Base-by-base conservation (phyloP, 2,888 invertebrate genomes). In the Drosophila testacea region DNA sequence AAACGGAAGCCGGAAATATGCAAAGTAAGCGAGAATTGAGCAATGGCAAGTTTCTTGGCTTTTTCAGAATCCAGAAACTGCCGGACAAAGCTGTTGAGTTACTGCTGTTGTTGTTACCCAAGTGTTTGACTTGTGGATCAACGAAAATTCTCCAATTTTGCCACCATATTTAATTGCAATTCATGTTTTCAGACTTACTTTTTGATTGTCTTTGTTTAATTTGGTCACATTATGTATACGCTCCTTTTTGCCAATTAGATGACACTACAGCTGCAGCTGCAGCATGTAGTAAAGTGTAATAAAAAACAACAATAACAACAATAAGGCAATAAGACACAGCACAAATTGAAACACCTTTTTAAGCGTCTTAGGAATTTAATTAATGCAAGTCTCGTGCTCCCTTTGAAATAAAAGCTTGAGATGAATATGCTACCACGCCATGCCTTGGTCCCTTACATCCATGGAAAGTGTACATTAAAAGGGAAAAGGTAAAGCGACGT, bases 311-410 rank as follows among this genome's bases (percentile, higher is more conserved):
- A 50, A 50, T 39, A 41, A 34, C 7, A 11, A 41, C 48, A 51
- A 56, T 36, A 55, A 34, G 62, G 16, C 39, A 55, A 34, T 42
- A 57, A 50, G 28, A 60, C 59, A 56, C 11, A 36, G 36, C 16
- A 46, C 52, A 59, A 63, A 68, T 51, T 41, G 61, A 69, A 65
- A 63, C 76, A 77, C 87, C 71, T 74, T 86, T 64, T 81, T 69
- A 84, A 65, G 70, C 60, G 68, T 70, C 79, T 76, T 51, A 79
- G 71, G 82, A 85, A 83, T 88, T 85, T 88, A 83, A 83, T 83
- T 88, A 83, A 85, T 83, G 86, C 88, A 72, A 75, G 81, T 78
- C 81, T 62, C 67, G 57, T 69, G 50, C 79, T 50, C 60, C 34
- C 81, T 54, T 68, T 67, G 68, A 66, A 61, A 76, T 68, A 60